Base-by-base conservation (phyloP, 2,888 invertebrate species). In the Anagyrus pseudococci region DNA sequence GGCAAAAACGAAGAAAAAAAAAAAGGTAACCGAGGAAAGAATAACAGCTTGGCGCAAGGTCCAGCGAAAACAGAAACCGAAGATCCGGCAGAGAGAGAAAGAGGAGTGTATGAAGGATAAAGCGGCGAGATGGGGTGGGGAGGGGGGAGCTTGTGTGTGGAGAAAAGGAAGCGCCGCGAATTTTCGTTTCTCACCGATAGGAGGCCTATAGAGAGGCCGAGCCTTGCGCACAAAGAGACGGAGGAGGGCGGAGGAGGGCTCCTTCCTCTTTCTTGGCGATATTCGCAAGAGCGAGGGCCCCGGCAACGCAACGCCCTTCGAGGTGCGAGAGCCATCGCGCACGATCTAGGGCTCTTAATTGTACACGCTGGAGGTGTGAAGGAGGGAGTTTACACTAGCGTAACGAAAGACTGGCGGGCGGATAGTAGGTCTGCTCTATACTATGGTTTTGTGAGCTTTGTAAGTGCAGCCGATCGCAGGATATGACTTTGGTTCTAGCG, bases 281-380 rank as follows among this genome's bases (percentile, higher is more conserved):
- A 8, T 4, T 13, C 33, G 8, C n/a, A 37, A 37, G 33, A 8
- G 10, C 8, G 33, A 37, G 15, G 8, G 15, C 8, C 2, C 8
- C 3, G 33, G n/a, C n/a, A 37, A 37, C 33, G 72, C 63, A 71
- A 72, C 75, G 74, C 74, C 72, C 71, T 75, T 70, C 69, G 69
- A 73, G 72, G 71, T 70, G 74, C 72, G 60, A n/a, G 73, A n/a
- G n/a, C n/a, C n/a, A 77, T 75, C 75, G 73, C 72, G 71, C 75
- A 75, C 76, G 77, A 78, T 78, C 77, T 78, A 77, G 77, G 75
- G 72, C 74, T 76, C 76, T 76, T 75, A 78, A 77, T 77, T 77
- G 78, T 74, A 77, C 70, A 74, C 75, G 75, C 71, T 72, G 68
- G 74, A 67, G 72, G 29, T 10, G n/a, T 29, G 29, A 29, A 10